phyloP scores from a whole-genome alignment of 2,888 invertebrate species.

The Drosophila anomalata region DNA sequence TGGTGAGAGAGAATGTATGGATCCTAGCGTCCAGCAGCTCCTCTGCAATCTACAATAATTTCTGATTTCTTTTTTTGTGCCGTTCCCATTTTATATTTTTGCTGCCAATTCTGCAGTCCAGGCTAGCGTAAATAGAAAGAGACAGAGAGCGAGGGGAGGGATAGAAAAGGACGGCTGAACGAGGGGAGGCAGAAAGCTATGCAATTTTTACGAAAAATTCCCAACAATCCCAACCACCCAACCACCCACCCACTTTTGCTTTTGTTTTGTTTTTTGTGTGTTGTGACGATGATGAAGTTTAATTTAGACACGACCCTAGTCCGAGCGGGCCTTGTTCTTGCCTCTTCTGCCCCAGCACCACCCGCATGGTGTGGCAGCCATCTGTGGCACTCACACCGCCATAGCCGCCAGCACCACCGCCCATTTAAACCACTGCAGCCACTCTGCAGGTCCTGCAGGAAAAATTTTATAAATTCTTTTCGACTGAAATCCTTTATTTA shows the following conservation, averaged over 20 bases:
- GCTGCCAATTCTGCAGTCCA: conserved; percentile 74
- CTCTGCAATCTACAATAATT: conserved; percentile 78
- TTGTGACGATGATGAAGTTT: conserved; percentile 75
- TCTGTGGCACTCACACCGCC: neutral
- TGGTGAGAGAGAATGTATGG: conserved; percentile 65
- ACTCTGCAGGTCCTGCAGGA: conserved; percentile 8
- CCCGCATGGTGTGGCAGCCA: conserved; percentile 54
- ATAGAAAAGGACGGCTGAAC: conserved; percentile 15
- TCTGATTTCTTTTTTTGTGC: conserved; percentile 73
- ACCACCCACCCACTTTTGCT: conserved; percentile 53
- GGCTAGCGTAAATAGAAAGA: conserved; percentile 36
- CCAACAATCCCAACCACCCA: conserved; percentile 29
- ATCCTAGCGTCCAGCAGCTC: conserved; percentile 22
- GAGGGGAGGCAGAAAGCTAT: conserved; percentile 44
- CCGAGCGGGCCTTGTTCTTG: conserved; percentile 5
- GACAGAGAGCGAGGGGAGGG: conserved; percentile 11
- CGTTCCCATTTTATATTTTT: conserved; percentile 55
- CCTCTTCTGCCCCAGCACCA: conserved; percentile 7
- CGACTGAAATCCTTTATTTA: conserved; percentile 2
- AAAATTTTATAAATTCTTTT: conserved; percentile 28
- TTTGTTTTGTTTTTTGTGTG: conserved; percentile 54
- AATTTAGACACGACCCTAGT: conserved; percentile 75
- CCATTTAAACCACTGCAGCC: conserved; percentile 4
- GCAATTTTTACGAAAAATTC: conserved; percentile 69
- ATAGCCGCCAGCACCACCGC: neutral